phyloP scores from a whole-genome alignment of 30 jellyfish, hydroid and myxozoan genomes.

The Rhopilema esculentum region DNA sequence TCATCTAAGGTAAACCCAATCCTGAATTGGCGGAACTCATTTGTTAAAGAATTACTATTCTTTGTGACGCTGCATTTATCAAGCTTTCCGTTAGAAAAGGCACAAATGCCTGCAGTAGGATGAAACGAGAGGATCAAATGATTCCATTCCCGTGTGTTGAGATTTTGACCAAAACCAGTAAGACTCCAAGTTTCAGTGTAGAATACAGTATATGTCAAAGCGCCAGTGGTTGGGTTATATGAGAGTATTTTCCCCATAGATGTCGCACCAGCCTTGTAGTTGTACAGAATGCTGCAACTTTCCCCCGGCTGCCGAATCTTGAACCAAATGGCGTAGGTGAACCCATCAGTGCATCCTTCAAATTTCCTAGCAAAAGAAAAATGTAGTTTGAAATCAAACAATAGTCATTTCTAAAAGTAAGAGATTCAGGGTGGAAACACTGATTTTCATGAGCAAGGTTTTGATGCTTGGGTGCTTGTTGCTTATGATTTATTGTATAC shows the following conservation, averaged over 20 bases:
- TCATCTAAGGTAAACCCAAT: neutral
- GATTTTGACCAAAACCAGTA: neutral
- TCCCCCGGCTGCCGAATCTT: neutral
- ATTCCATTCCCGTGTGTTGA: neutral
- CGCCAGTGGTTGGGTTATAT: neutral
- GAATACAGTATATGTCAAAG: neutral
- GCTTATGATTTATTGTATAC: too few species aligned
- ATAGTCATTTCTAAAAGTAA: too few species aligned
- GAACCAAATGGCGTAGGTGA: conserved; percentile 6
- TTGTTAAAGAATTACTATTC: neutral
- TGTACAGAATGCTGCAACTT: neutral
- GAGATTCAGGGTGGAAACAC: too few species aligned
- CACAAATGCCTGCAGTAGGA: neutral
- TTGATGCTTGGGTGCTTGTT: too few species aligned
- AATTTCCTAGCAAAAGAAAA: neutral
- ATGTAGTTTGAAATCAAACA: neutral
- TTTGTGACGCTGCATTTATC: neutral
- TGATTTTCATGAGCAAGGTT: too few species aligned
- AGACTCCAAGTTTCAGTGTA: neutral
- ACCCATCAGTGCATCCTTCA: conserved; percentile 10
- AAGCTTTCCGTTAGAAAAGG: neutral
- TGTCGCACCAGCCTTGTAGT: neutral
- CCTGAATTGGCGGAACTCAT: neutral
- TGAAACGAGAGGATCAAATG: neutral
- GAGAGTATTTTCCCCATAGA: neutral